Base-by-base conservation (phyloP, 2,797 vertebrate genomes). In the Sebastes variabilis region DNA sequence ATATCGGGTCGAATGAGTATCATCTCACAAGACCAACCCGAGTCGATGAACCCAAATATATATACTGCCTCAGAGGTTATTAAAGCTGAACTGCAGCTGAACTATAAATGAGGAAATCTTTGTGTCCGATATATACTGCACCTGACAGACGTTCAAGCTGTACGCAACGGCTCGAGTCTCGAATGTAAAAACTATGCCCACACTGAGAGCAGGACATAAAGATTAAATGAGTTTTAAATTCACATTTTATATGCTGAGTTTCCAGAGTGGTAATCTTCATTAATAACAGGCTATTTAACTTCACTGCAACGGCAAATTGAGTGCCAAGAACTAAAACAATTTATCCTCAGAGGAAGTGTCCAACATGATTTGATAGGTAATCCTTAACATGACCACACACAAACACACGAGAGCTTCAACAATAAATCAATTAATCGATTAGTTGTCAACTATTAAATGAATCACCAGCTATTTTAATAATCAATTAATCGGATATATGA, bases 1-100 rank as follows among this genome's bases (percentile, higher is more conserved):
- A 56, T 75, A 79, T 85, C 42, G 73, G 22, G 66, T 34, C 14
- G n/a, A 75, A 77, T 65, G 64, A 86, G 80, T 11, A 66, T 88
- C 69, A 69, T 72, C 60, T 86, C 71, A 25, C 25, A 73, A 42
- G 60, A 79, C 72, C 71, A 62, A 32, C 36, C 20, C 0, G 4
- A 66, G 58, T 74, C 42, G 7, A 16, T 67, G 66, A 72, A 69
- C 75, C 69, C 25, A 66, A 56, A 54, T 61, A 38, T 38, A 38
- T 38, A 34, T 3, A 72, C 24, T 1, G 9, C 30, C 24, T 46
- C 16, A 2, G 11, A 70, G 49, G 49, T 55, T 24, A 79, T 73
- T 46, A 52, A 58, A 59, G 27, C 66, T 42, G 30, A 79, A 71
- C 68, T 56, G 72, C 54, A 58, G 29, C 14, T 24, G 34, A 79